These are phyloP conservation scores for Zapus hudsonius DNA, from an alignment of 2,113 vertebrate genomes.

Conservation along the genomic window DNA sequence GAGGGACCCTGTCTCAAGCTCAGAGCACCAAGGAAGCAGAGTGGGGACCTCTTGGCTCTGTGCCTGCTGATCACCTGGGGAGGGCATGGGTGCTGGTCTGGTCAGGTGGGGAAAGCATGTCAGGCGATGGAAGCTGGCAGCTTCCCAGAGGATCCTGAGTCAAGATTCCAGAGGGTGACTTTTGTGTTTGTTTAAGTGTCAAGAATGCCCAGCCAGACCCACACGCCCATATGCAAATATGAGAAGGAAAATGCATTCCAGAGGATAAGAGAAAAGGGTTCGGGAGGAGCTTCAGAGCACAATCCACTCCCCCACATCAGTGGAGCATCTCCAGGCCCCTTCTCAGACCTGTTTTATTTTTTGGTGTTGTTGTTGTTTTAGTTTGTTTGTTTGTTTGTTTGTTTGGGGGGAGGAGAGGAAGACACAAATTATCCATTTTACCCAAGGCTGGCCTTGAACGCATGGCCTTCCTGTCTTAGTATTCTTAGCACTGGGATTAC, in stretches of 20 bases:
- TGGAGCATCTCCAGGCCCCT: background rate
- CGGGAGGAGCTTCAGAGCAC: background rate
- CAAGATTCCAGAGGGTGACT: conserved; percentile 69
- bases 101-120: background rate
- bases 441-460: background rate
- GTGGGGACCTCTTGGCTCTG: background rate
- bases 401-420: background rate
- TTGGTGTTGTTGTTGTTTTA: background rate
- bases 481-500: background rate
- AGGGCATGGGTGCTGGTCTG: background rate
- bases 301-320: background rate
- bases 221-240: conserved; percentile 70
- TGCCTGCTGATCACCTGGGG: background rate
- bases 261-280: conserved; percentile 46
- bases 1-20: background rate
- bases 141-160: conserved; percentile 67
- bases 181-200: conserved; percentile 61
- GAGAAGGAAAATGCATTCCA: conserved; percentile 70
- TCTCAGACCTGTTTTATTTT: background rate
- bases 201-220: conserved; percentile 61
- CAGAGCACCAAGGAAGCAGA: background rate
- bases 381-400: background rate
- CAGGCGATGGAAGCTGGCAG: conserved; percentile 43
- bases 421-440: background rate
- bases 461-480: background rate